phyloP scores from a whole-genome alignment of 2,888 invertebrate species.

The Tuberolachnus salignus region DNA sequence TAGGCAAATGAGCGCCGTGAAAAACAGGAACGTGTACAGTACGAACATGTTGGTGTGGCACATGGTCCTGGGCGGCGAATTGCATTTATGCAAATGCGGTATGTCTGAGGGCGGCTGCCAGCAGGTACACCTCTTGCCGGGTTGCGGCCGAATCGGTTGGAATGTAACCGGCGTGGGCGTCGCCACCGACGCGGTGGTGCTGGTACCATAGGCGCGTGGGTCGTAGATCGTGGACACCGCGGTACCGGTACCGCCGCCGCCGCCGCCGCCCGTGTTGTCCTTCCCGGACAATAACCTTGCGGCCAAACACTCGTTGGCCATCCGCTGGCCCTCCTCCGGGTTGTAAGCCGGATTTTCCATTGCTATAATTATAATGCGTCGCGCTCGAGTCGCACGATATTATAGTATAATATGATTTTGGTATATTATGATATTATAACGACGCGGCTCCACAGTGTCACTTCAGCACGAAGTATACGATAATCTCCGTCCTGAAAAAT shows the following conservation, averaged over 20 bases:
- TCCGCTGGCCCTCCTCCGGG: slow-evolving; percentile 54
- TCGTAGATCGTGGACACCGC: slow-evolving; percentile 58
- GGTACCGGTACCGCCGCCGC: slow-evolving; percentile 30
- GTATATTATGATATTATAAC: not conserved
- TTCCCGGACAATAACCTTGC: slow-evolving; percentile 55
- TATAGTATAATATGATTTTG: not conserved
- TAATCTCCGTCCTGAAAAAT: too few relatives aligned
- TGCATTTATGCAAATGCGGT: slow-evolving; percentile 55
- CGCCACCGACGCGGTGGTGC: slow-evolving; percentile 1
- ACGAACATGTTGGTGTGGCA: slow-evolving; percentile 55
- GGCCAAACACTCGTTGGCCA: slow-evolving; percentile 56
- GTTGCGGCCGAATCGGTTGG: slow-evolving; percentile 33
- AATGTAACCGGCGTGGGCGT: slow-evolving; percentile 55
- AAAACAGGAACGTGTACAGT: slow-evolving; percentile 54
- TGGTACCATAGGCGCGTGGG: slow-evolving; percentile 55
- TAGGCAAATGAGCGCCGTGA: slow-evolving; percentile 44
- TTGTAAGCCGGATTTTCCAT: slow-evolving; percentile 55
- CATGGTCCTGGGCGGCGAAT: slow-evolving; percentile 54
- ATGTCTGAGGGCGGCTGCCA: slow-evolving; percentile 53
- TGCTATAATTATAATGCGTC: not conserved
- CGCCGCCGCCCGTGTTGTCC: slow-evolving; percentile 43
- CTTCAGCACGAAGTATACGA: too few relatives aligned
- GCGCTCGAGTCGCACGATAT: not conserved
- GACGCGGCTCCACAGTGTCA: not conserved
- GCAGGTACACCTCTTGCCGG: slow-evolving; percentile 53